Base-by-base conservation (phyloP, 1,140 invertebrate genomes). In the Scylla paramamosain region DNA sequence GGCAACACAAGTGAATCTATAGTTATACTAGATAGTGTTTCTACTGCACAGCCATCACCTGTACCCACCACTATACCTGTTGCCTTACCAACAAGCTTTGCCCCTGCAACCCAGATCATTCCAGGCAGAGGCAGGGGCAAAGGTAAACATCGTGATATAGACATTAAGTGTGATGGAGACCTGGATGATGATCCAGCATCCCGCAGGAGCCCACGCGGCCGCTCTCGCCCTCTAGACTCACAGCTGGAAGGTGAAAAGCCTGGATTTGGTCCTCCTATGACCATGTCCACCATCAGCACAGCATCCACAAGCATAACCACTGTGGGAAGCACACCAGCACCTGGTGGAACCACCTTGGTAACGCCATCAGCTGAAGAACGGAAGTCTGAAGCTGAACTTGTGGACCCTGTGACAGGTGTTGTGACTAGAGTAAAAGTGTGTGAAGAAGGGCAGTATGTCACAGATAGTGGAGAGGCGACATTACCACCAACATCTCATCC, bases 361-460 rank as follows among this genome's bases (percentile, higher is more conserved):
- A 31, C 32, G n/a, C 48, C 94, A 14, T 67, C 32, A 29, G 48
- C 83, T 20, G 94, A 95, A 48, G 94, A 95, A 32, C 86, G 94
- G 0, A 95, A 95, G 48, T 95, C 94, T 31, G 94, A 95, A 82
- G 94, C 94, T 29, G 94, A 95, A 77, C 77, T 95, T 39, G 94
- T 95, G 14, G 94, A 95, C 31, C 94, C 94, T 45, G 94, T 95
- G 67, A 95, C 94, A 28, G 94, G 94, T 25, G 94, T 95, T 28
- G 94, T 95, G 25, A 95, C 94, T 0, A 28, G 94, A 20, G 94
- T 95, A 28, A 95, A 95, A 32, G 94, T 95, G 12, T 95, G 94
- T 77, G 94, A 92, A 45, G 94, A 95, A 82, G 94, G 91, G 20
- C 94, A 95, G 84, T 95, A 95, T 89, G 94, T 95, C 8, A 95